Conservation (phyloP, 2,797 vertebrate genomes). For the Sylvia borin region DNA sequence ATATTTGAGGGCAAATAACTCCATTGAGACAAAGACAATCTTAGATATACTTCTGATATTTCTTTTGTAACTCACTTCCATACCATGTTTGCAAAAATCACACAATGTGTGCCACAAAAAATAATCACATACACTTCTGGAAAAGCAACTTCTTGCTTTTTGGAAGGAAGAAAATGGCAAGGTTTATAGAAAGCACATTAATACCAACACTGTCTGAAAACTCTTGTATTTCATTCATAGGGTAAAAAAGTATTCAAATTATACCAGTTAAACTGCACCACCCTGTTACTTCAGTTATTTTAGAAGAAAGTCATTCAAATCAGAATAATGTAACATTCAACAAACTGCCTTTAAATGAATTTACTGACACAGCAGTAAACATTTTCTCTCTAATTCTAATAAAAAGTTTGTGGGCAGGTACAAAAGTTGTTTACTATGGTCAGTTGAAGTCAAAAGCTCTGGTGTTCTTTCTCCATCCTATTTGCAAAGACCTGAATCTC, state of each 20-base stretch:
- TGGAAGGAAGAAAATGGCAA: neutral
- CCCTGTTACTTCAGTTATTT: neutral
- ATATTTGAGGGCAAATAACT: neutral
- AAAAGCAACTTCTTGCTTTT: neutral
- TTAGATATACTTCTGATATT: neutral
- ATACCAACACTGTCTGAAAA: neutral
- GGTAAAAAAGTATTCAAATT: neutral
- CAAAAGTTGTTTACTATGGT: neutral
- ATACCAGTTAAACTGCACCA: conserved; percentile 1
- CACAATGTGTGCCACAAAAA: neutral
- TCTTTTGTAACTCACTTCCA: neutral
- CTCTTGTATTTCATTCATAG: neutral
- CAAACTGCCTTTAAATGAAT: neutral
- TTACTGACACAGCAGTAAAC: neutral
- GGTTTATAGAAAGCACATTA: neutral
- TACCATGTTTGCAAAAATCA: neutral
- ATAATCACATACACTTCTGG: neutral
- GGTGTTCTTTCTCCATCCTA: neutral
- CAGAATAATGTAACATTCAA: neutral
- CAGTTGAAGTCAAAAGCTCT: neutral
- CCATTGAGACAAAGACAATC: neutral
- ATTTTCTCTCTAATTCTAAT: neutral
- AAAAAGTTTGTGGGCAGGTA: neutral
- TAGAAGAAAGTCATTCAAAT: conserved; percentile 4
- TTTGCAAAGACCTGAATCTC: neutral